These are phyloP conservation scores for Parotocinclus haroldoi DNA, from an alignment of 2,797 vertebrate species.

Conservation along the genomic window DNA sequence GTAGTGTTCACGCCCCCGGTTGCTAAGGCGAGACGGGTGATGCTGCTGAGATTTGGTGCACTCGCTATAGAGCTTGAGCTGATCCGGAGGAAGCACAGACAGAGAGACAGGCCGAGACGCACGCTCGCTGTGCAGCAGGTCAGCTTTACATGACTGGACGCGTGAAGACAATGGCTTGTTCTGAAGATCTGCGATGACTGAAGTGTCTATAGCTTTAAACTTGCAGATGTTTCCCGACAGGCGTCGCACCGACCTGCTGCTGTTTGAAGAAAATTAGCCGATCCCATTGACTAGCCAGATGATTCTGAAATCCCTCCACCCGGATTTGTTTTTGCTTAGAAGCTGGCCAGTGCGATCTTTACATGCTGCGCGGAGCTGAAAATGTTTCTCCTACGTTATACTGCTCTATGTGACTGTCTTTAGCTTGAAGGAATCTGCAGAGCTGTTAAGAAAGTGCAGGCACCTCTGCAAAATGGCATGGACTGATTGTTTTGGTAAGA, in stretches of 20 bases:
- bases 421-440: constrained; percentile 20
- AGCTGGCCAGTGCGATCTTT: not conserved
- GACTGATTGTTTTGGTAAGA: not conserved
- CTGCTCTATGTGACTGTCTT: constrained; percentile 7
- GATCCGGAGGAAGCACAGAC: constrained; percentile 13
- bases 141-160: constrained; percentile 17
- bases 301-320: not conserved
- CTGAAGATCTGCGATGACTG: constrained; percentile 38
- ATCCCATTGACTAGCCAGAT: constrained; percentile 49
- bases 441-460: constrained; percentile 22
- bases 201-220: constrained; percentile 54
- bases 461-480: constrained; percentile 3
- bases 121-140: constrained; percentile 39
- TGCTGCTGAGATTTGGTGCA: constrained; percentile 56
- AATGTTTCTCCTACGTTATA: not conserved
- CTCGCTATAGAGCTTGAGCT: constrained; percentile 46
- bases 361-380: not conserved
- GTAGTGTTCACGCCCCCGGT: constrained; percentile 57
- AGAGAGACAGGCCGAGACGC: constrained; percentile 43
- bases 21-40: constrained; percentile 68
- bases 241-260: constrained; percentile 59
- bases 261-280: constrained; percentile 39
- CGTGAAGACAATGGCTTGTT: constrained; percentile 21
- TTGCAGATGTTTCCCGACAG: constrained; percentile 66
- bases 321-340: constrained; percentile 6